Evolutionary conservation across 2,113 vertebrate genomes (phyloP), one percentile per base, ranked within the genome.

Genomic region (Amblyornis subalaris): DNA sequence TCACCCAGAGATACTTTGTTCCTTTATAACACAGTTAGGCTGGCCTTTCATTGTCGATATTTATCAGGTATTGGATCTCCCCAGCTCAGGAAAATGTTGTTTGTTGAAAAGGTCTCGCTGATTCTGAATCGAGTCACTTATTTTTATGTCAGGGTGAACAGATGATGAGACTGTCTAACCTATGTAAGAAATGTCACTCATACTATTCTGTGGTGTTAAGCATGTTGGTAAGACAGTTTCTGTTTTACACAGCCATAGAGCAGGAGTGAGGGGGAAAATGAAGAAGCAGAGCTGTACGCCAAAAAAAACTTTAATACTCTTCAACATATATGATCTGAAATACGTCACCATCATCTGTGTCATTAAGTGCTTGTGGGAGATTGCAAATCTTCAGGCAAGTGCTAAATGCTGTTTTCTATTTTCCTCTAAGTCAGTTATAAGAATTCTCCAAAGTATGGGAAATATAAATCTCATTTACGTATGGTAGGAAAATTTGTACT

Each of bases 401-500:
- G 78, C 24, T 88, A 91, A 90, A 53, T 42, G 50, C 21, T 80
- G 38, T 85, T 96, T 86, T 94, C 71, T 95, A 18, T 82, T 96
- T 94, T 95, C 67, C 38, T 79, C 38, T 69, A 76, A 85, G 53
- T 79, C 55, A 66, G 33, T 78, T 89, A 58, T 73, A 74, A 92
- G 70, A 81, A 92, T 69, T 66, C 51, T 91, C 94, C 55, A 40
- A 93, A 85, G 48, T 66, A 40, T 55, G 55, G 44, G 58, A 82
- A 94, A 80, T 55, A 69, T 50, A 85, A 79, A 89, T 91, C 35
- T 82, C 58, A 85, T 90, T 93, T 88, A 73, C 0, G 0, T 61
- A 50, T n/a, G 13, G 54, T 38, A 82, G 54, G 45, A 93, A 82
- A 85, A 79, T 61, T 85, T 94, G 50, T 85, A 38, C 33, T 76